phyloP scores from a whole-genome alignment of 2,113 vertebrate genomes.

The Misgurnus mizolepis region DNA sequence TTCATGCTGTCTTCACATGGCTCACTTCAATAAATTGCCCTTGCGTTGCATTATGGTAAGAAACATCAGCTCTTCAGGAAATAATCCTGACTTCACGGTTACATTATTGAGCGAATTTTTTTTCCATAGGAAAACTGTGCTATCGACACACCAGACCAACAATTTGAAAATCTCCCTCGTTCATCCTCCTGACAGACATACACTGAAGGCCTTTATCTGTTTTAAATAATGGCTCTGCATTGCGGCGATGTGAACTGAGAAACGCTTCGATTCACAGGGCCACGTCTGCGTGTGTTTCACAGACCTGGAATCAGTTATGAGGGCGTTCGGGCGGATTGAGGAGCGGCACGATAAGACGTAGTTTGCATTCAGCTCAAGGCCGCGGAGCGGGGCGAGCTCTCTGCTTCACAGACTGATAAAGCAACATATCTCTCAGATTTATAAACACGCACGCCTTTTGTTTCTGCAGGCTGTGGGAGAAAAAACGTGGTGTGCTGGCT shows the following conservation, averaged over 20 bases:
- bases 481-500: not conserved
- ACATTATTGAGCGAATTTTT: slow-evolving; percentile 8
- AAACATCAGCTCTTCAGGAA: slow-evolving; percentile 41
- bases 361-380: slow-evolving; percentile 32
- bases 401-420: slow-evolving; percentile 9
- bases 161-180: slow-evolving; percentile 27
- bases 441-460: slow-evolving; percentile 5
- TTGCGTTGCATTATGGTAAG: slow-evolving; percentile 36
- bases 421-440: slow-evolving; percentile 30
- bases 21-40: slow-evolving; percentile 37
- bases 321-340: slow-evolving; percentile 15
- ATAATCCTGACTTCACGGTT: slow-evolving; percentile 27
- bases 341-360: not conserved
- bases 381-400: not conserved
- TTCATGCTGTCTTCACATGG: not conserved
- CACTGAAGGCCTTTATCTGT: slow-evolving; percentile 33
- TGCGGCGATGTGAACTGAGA: slow-evolving; percentile 14
- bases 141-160: slow-evolving; percentile 35
- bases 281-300: not conserved
- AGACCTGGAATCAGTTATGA: slow-evolving; percentile 28
- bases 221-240: slow-evolving; percentile 38
- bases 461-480: not conserved
- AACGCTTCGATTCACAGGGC: slow-evolving; percentile 6
- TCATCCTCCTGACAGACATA: slow-evolving; percentile 40
- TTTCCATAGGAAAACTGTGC: slow-evolving; percentile 15